These are phyloP conservation scores for Lasioglossum oenotherae DNA, from an alignment of 2,888 invertebrate species.

Conservation along the genomic window DNA sequence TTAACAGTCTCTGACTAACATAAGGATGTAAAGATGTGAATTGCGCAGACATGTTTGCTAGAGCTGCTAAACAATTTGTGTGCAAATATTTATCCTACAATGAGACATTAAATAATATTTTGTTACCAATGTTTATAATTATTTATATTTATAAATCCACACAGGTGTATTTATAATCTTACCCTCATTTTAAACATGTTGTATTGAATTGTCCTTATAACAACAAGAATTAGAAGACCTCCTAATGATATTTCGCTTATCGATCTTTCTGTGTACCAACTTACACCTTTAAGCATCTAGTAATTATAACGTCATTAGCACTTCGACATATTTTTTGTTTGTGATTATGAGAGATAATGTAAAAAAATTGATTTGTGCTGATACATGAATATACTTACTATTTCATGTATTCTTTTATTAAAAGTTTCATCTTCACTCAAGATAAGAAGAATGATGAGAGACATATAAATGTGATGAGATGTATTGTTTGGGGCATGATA, in stretches of 20 bases:
- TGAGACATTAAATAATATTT: constrained; percentile 52
- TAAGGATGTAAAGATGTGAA: constrained; percentile 97
- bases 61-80: constrained; percentile 98
- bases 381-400: constrained; percentile 89
- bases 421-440: constrained; percentile 98
- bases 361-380: constrained; percentile 1
- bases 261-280: constrained; percentile 97
- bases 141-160: background rate
- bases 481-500: constrained; percentile 96
- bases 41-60: constrained; percentile 99
- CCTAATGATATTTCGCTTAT: constrained; percentile 97
- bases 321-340: constrained; percentile 94
- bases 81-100: constrained; percentile 96
- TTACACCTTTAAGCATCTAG: constrained; percentile 93
- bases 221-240: constrained; percentile 96
- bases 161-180: constrained; percentile 66
- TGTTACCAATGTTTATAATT: background rate
- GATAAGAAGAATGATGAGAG: constrained; percentile 97
- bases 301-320: constrained; percentile 54
- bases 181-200: constrained; percentile 97
- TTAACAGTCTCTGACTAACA: constrained; percentile 97
- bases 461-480: constrained; percentile 99
- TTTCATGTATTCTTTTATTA: constrained; percentile 96
- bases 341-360: constrained; percentile 92
- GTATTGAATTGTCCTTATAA: constrained; percentile 98